A percentile compares a stretch with the other conserved stretches of the same genome.
phyloP scores from a whole-genome alignment of 1,140 invertebrate species.

The Leptopilina boulardi region DNA sequence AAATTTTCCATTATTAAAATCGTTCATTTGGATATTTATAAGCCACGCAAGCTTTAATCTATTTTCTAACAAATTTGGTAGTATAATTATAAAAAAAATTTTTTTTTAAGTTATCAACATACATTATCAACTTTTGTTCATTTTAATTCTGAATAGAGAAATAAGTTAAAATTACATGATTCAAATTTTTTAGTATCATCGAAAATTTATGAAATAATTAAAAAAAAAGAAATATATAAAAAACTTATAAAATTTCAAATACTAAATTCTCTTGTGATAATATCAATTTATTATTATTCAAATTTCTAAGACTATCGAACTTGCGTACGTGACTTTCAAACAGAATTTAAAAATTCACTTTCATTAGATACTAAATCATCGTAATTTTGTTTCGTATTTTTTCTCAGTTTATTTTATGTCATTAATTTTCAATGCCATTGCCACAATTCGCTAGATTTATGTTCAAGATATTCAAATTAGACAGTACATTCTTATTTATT shows the following conservation, averaged over 20 bases:
- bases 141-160: conserved; percentile 14
- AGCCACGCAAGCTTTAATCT: neutral
- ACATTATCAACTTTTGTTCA: conserved; percentile 6
- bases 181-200: neutral
- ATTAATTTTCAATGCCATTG: conserved; percentile 6
- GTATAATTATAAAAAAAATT: conserved; percentile 8
- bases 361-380: neutral
- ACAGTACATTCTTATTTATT: neutral
- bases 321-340: no score
- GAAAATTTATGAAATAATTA: neutral
- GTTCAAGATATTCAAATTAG: neutral
- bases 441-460: conserved; percentile 6
- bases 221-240: neutral
- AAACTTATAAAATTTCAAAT: no score
- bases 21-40: neutral
- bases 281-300: no score
- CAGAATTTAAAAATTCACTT: neutral
- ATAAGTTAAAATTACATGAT: neutral
- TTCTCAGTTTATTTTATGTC: neutral
- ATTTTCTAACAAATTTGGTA: neutral
- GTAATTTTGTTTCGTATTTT: neutral
- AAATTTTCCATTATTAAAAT: neutral
- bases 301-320: no score
- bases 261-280: no score
- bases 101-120: neutral